Percentiles rank a stretch among this genome's conserved stretches.
phyloP scores from a whole-genome alignment of 2,797 vertebrate genomes.

The Arnoldichthys spilopterus region DNA sequence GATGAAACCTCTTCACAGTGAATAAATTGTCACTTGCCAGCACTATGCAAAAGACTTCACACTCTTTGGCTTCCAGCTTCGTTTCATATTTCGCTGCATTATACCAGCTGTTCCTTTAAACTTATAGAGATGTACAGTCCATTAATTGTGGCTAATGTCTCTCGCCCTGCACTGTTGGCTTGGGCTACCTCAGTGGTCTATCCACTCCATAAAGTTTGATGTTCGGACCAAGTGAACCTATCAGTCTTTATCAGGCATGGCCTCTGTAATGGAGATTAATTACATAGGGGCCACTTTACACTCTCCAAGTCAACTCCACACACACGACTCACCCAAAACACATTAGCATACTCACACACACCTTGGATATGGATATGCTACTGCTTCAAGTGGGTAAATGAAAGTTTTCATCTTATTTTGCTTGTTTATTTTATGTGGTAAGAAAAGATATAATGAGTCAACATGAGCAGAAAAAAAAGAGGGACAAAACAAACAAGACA shows the following conservation, averaged over 20 bases:
- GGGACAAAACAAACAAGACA: no score
- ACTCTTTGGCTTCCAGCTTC: not conserved
- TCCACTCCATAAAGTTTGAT: conserved; percentile 72
- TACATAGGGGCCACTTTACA: conserved; percentile 69
- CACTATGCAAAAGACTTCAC: not conserved
- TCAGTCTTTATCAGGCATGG: conserved; percentile 73
- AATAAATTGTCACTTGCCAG: no score
- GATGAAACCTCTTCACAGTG: no score
- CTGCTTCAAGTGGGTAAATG: conserved; percentile 63
- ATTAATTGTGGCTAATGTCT: conserved; percentile 68
- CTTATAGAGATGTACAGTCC: conserved; percentile 50
- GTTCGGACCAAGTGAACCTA: conserved; percentile 72
- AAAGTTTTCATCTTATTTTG: conserved; percentile 44
- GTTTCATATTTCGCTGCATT: not conserved
- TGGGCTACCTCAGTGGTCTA: conserved; percentile 68
- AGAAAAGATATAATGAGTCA: no score
- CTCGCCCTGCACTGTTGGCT: conserved; percentile 64
- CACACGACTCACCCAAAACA: conserved; percentile 44
- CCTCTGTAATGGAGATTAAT: conserved; percentile 72
- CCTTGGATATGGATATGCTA: conserved; percentile 60
- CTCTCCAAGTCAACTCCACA: conserved; percentile 45
- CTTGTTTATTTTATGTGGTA: conserved; percentile 1
- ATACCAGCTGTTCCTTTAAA: not conserved
- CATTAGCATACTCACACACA: conserved; percentile 43
- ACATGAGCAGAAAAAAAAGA: no score